phyloP scores from a whole-genome alignment of 2,797 vertebrate species.

The Sorex maritimensis region DNA sequence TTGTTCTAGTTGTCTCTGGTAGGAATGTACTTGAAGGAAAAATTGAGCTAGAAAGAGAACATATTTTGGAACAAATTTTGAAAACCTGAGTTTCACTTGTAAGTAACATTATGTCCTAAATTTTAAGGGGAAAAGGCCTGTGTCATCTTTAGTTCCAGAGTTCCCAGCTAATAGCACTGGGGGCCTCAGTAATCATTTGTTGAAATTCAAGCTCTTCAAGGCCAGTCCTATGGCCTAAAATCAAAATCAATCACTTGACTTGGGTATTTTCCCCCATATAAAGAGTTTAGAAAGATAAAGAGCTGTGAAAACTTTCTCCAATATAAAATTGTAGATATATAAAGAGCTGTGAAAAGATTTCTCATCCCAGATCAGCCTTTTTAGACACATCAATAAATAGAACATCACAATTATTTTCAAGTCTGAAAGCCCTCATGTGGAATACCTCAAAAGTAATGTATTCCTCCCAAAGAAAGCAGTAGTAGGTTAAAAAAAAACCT shows the following conservation, averaged over 20 bases:
- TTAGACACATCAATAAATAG: slow-evolving; percentile 43
- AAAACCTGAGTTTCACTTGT: slow-evolving; percentile 13
- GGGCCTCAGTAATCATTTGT: not conserved
- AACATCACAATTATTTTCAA: slow-evolving; percentile 59
- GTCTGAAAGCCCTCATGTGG: slow-evolving; percentile 46
- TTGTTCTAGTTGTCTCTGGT: not conserved
- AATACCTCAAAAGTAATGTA: slow-evolving; percentile 74
- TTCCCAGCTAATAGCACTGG: not conserved
- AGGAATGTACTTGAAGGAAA: slow-evolving; percentile 1
- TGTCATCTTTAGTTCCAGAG: not conserved
- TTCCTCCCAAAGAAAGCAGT: slow-evolving; percentile 65
- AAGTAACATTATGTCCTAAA: not conserved
- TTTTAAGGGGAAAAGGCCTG: not conserved
- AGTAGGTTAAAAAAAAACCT: slow-evolving; percentile 71
- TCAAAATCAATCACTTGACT: slow-evolving; percentile 48
- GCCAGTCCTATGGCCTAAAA: not conserved
- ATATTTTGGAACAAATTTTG: not conserved
- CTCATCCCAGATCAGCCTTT: slow-evolving; percentile 58
- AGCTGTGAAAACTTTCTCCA: too few relatives aligned
- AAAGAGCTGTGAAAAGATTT: slow-evolving; percentile 18
- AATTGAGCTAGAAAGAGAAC: slow-evolving; percentile 24
- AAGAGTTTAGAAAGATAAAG: slow-evolving; percentile 25
- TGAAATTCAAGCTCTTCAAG: not conserved
- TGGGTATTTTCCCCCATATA: slow-evolving; percentile 52
- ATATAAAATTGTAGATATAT: too few relatives aligned